A percentile compares a stretch with the other conserved stretches of the same genome.
phyloP scores from a whole-genome alignment of 2,888 invertebrate genomes.

The Choreutis nemorana region DNA sequence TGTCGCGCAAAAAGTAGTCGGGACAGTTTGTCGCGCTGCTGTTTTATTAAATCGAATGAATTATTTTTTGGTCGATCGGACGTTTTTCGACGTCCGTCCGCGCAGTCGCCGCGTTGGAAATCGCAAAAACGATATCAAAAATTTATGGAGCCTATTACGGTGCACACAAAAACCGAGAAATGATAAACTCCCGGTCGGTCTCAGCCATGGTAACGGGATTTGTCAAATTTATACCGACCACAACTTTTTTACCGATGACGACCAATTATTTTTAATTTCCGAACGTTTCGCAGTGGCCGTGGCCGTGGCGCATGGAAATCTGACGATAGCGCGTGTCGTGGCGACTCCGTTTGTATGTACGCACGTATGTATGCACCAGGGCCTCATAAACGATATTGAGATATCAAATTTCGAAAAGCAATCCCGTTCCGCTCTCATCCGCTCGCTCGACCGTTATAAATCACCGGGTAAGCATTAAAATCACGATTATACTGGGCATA shows the following conservation, averaged over 20 bases:
- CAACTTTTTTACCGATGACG: constrained; percentile 23
- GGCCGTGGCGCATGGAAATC: too few species aligned
- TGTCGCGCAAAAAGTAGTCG: not conserved
- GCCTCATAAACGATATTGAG: constrained; percentile 52
- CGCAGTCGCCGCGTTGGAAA: constrained; percentile 22
- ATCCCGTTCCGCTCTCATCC: constrained; percentile 36
- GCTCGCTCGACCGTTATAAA: constrained; percentile 42
- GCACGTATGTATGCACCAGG: constrained; percentile 29
- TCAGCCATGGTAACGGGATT: constrained; percentile 38
- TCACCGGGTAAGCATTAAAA: constrained; percentile 55
- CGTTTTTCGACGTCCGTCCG: constrained; percentile 14
- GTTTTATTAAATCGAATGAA: constrained; percentile 7
- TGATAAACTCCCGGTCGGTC: constrained; percentile 29
- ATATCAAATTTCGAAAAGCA: constrained; percentile 62
- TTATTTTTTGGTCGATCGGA: constrained; percentile 15
- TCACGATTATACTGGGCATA: constrained; percentile 60
- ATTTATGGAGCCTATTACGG: constrained; percentile 58
- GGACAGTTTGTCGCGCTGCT: constrained; percentile 2
- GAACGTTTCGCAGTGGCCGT: constrained; percentile 1
- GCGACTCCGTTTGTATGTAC: constrained; percentile 1
- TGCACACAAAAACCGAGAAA: constrained; percentile 42
- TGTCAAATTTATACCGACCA: constrained; percentile 30
- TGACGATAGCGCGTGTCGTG: not conserved
- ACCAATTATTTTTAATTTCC: constrained; percentile 39
- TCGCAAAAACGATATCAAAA: constrained; percentile 48